phyloP scores from a whole-genome alignment of 2,888 invertebrate genomes.

The Chloroclysta siterata region DNA sequence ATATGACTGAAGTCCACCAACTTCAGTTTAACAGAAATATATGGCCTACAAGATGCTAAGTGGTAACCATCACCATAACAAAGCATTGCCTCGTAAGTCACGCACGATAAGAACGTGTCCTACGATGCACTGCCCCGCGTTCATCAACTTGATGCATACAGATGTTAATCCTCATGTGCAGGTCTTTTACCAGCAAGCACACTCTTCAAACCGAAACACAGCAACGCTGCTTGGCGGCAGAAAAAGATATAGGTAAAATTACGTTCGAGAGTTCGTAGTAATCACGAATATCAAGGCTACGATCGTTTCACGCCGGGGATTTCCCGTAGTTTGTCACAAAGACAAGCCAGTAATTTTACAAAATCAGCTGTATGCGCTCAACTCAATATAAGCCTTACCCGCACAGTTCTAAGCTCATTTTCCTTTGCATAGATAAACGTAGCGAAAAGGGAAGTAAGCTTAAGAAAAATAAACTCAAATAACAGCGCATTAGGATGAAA shows the following conservation, averaged over 20 bases:
- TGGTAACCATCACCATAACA: no score
- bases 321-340: constrained; percentile 60
- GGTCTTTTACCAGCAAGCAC: no score
- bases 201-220: no score
- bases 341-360: constrained; percentile 47
- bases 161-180: no score
- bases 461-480: constrained; percentile 26
- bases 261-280: constrained; percentile 1
- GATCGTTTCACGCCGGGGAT: constrained; percentile 46
- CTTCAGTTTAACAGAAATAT: no score
- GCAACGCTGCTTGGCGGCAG: no score
- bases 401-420: constrained; percentile 33
- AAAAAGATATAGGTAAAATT: background rate
- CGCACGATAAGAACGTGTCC: no score
- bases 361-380: constrained; percentile 32
- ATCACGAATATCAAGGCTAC: background rate
- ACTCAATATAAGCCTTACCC: constrained; percentile 39
- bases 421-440: constrained; percentile 12
- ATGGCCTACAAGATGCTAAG: no score
- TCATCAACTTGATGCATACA: no score
- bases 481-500: constrained; percentile 16
- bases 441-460: constrained; percentile 11
- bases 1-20: no score
- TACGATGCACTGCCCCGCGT: no score
- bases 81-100: no score